phyloP scores from a whole-genome alignment of 2,888 invertebrate genomes.

The Coelopa pilipes region DNA sequence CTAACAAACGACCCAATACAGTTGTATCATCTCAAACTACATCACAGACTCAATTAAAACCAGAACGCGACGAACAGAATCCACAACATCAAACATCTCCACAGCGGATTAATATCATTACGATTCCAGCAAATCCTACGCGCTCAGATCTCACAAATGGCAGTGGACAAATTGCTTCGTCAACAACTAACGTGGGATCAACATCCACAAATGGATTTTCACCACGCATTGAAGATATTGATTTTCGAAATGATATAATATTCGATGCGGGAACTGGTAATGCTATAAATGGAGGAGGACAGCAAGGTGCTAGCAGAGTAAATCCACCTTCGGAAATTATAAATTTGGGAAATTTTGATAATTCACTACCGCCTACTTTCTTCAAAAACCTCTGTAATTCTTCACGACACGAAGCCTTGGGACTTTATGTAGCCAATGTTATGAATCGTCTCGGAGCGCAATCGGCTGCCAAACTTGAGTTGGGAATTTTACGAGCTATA shows the following conservation, averaged over 20 bases:
- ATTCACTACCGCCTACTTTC: conserved; percentile 63
- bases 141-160: conserved; percentile 49
- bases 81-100: conserved; percentile 46
- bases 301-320: conserved; percentile 15
- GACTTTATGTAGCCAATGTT: conserved; percentile 64
- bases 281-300: conserved; percentile 37
- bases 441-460: conserved; percentile 62
- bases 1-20: conserved; percentile 27
- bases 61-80: conserved; percentile 50
- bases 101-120: conserved; percentile 60
- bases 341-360: conserved; percentile 62
- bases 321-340: conserved; percentile 52
- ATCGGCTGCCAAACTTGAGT: conserved; percentile 60
- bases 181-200: conserved; percentile 44
- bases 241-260: conserved; percentile 63
- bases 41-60: conserved; percentile 36
- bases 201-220: conserved; percentile 62
- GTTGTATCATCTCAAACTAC: conserved; percentile 27
- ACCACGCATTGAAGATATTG: conserved; percentile 60
- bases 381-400: conserved; percentile 65
- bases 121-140: conserved; percentile 55
- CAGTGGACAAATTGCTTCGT: conserved; percentile 37
- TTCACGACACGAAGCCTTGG: conserved; percentile 62
- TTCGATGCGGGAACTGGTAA: conserved; percentile 51
- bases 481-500: conserved; percentile 63